Base-by-base conservation (phyloP, 1,140 invertebrate genomes). In the Drosophila persimilis region DNA sequence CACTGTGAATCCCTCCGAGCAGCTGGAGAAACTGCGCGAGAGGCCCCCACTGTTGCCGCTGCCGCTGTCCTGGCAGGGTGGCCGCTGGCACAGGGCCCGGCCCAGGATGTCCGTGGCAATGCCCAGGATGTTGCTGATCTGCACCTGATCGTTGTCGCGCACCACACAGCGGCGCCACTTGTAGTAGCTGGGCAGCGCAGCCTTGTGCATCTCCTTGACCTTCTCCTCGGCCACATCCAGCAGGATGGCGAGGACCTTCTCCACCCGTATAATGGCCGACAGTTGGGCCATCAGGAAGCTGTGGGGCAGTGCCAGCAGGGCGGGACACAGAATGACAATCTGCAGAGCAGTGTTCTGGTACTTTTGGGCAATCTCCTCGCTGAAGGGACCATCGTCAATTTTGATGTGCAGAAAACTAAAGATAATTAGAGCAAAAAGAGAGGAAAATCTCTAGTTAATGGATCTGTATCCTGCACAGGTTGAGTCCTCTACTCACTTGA, bases 271-370 rank as follows among this genome's bases (percentile, higher is more conserved):
- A 6, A 96, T 92, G 51, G 93, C 93, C 1, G 94, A 93, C 2
- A 95, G 90, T 41, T 92, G 92, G 0, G 91, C 72, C 35, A 93
- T 92, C 20, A 93, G 91, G 48, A 93, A 81, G 35, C 93, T 94
- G 11, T 93, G 89, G 13, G 95, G 92, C 39, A 94, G 93, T 3
- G 94, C 93, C 54, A 96, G 86, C 24, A 97, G 92, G 9, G 93
- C 92, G 0, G 96, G 96, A 85, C 96, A 97, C 6, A 97, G 81
- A 6, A 97, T 95, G 6, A 97, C 93, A 44, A 97, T 94, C 89
- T 97, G 96, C 7, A 97, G 91, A 57, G 95, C 94, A 5, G 95
- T 91, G 93, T 73, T 93, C 93, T 51, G 93, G 90, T 51, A 95
- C 92, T 79, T 93, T 50, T 94, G 92, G 3, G 93, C 90, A 43